These are phyloP conservation scores for Phyllostomus discolor DNA, from an alignment of 2,113 vertebrate species.

Conservation along the genomic window DNA sequence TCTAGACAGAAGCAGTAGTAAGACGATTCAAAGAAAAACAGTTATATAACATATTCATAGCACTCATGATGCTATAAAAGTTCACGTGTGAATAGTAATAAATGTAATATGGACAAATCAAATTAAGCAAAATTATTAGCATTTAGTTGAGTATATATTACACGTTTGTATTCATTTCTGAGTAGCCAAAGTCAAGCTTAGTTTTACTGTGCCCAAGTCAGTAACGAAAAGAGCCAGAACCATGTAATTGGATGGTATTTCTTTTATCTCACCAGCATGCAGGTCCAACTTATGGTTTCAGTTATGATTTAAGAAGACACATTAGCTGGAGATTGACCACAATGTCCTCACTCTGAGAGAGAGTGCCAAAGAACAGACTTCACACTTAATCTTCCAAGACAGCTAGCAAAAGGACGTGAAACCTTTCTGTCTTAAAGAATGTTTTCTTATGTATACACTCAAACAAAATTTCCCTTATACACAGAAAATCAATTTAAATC, in stretches of 20 bases:
- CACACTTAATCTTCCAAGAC: background rate
- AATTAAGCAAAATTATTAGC: conserved; percentile 17
- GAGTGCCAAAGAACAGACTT: background rate
- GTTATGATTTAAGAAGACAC: background rate
- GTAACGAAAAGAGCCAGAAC: background rate
- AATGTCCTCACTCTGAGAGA: background rate
- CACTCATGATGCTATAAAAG: background rate
- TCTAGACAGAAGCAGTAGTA: background rate
- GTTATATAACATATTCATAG: background rate
- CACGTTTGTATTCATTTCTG: background rate
- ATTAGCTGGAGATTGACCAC: background rate
- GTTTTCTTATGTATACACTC: background rate
- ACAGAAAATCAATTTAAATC: conserved; percentile 7
- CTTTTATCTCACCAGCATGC: background rate
- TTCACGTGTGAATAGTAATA: background rate
- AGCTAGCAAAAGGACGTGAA: background rate
- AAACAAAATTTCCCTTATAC: background rate
- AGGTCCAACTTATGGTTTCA: background rate
- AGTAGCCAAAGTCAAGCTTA: background rate
- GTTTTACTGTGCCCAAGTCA: background rate
- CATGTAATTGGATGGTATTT: background rate
- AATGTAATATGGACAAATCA: background rate
- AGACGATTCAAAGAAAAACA: background rate
- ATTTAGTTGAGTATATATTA: background rate
- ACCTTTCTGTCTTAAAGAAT: background rate